A percentile compares a stretch with the other conserved stretches of the same genome.
Evolutionary conservation across 2,113 vertebrate species (phyloP).

Genomic region (Merops nubicus): DNA sequence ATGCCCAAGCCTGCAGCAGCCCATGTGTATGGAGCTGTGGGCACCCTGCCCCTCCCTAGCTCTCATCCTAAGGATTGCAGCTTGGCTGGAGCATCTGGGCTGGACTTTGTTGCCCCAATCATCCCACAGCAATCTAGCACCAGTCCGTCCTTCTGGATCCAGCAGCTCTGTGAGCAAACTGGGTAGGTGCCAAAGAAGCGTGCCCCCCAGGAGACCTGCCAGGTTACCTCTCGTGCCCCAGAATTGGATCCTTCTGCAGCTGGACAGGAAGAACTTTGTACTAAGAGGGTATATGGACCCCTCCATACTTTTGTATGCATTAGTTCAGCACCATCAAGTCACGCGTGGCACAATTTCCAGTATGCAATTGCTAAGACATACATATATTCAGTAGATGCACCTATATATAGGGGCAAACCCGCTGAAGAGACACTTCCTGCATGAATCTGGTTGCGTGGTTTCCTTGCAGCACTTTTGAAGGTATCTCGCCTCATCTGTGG

Average conservation of each 20-base stretch:
- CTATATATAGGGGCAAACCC: conserved; percentile 19
- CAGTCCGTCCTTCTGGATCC: rapidly evolving
- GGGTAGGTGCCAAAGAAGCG: not conserved
- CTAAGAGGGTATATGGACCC: not conserved
- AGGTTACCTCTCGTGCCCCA: not conserved
- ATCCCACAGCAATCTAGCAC: not conserved
- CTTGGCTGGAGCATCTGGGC: not conserved
- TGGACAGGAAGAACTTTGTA: not conserved
- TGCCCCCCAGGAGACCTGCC: not conserved
- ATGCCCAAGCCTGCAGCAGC: not conserved
- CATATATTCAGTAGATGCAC: conserved; percentile 51
- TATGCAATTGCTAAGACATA: conserved; percentile 16
- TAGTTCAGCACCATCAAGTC: not conserved
- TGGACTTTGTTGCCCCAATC: not conserved
- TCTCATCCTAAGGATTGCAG: not conserved
- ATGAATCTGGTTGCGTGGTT: not conserved
- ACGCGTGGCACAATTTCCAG: not conserved
- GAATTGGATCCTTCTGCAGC: rapidly evolving
- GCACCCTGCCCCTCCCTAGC: not conserved
- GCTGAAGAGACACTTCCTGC: conserved; percentile 26
- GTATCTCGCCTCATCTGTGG: rapidly evolving
- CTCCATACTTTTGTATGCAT: not conserved
- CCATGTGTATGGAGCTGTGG: rapidly evolving
- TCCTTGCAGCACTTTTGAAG: not conserved
- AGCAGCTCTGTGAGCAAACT: not conserved